These are phyloP conservation scores for Nansenia antarctica DNA, from an alignment of 2,113 vertebrate species.

Conservation along the genomic window DNA sequence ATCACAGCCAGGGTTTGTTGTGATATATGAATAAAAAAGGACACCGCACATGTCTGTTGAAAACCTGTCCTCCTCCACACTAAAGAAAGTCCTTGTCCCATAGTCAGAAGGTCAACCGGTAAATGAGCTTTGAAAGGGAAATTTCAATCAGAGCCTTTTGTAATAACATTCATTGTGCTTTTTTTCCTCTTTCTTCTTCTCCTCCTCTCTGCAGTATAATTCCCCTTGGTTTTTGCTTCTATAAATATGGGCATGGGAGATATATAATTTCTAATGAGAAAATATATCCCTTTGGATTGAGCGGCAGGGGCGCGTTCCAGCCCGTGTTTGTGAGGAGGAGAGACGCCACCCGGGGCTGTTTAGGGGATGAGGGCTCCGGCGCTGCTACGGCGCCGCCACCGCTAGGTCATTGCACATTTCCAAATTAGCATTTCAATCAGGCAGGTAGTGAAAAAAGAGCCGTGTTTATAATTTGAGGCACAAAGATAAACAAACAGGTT, in stretches of 20 bases:
- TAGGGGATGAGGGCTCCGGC: constrained; percentile 53
- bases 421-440: constrained; percentile 81
- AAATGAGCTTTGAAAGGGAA: constrained; percentile 76
- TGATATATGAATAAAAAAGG: constrained; percentile 20
- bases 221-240: constrained; percentile 77
- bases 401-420: constrained; percentile 78
- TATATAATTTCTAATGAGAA: constrained; percentile 78
- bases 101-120: constrained; percentile 76
- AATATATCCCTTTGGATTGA: constrained; percentile 78
- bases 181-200: constrained; percentile 1
- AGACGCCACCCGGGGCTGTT: constrained; percentile 75
- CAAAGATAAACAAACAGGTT: constrained; percentile 66
- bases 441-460: constrained; percentile 71
- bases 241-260: constrained; percentile 71
- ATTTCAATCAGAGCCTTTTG: constrained; percentile 72
- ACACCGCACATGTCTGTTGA: constrained; percentile 11
- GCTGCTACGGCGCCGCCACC: constrained; percentile 16
- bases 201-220: constrained; percentile 62
- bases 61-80: constrained; percentile 22
- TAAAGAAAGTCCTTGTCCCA: constrained; percentile 73
- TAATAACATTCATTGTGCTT: constrained; percentile 75
- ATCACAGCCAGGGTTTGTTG: constrained; percentile 33
- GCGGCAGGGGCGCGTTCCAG: constrained; percentile 60
- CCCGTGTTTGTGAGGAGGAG: constrained; percentile 77
- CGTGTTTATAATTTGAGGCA: constrained; percentile 61